These are phyloP conservation scores for Macrostomum lignano DNA, from an alignment of 1,140 invertebrate species.

Conservation along the genomic window DNA sequence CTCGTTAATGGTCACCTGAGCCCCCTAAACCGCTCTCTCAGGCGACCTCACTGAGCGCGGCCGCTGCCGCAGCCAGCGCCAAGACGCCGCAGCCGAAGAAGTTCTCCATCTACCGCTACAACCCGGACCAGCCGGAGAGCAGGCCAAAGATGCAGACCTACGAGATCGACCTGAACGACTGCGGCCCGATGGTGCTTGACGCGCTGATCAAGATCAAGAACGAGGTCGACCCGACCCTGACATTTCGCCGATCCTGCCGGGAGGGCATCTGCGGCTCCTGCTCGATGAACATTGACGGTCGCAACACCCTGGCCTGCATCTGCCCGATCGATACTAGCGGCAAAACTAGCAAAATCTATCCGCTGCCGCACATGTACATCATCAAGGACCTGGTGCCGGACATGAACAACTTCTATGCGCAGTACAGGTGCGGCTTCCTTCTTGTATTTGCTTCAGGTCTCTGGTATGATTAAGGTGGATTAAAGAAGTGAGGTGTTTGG, in stretches of 20 bases:
- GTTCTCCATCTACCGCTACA: too few species aligned
- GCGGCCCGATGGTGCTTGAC: slow-evolving; percentile 89
- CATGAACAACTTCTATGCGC: slow-evolving; percentile 69
- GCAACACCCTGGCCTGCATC: slow-evolving; percentile 76
- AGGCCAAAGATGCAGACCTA: slow-evolving; percentile 72
- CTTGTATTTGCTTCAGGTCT: too few species aligned
- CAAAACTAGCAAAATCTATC: slow-evolving; percentile 61
- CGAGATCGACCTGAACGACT: slow-evolving; percentile 58
- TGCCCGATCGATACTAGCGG: slow-evolving; percentile 38
- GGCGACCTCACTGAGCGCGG: too few species aligned
- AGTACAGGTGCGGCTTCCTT: slow-evolving; percentile 54
- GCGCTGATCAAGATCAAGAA: slow-evolving; percentile 92
- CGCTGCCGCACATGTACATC: slow-evolving; percentile 89
- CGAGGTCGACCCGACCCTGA: slow-evolving; percentile 76
- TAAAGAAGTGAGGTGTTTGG: too few species aligned
- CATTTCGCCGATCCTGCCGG: slow-evolving; percentile 71
- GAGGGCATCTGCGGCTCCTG: slow-evolving; percentile 93
- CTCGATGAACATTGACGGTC: slow-evolving; percentile 87
- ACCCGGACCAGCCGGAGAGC: slow-evolving; percentile 59
- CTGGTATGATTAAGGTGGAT: too few species aligned
- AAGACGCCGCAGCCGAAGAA: too few species aligned
- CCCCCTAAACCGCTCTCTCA: too few species aligned
- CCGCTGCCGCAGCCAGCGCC: too few species aligned
- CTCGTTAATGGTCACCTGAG: too few species aligned
- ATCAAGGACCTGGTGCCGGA: slow-evolving; percentile 73